Evolutionary conservation across 1,140 invertebrate species (phyloP).

Genomic region (Solenopsis fugax): DNA sequence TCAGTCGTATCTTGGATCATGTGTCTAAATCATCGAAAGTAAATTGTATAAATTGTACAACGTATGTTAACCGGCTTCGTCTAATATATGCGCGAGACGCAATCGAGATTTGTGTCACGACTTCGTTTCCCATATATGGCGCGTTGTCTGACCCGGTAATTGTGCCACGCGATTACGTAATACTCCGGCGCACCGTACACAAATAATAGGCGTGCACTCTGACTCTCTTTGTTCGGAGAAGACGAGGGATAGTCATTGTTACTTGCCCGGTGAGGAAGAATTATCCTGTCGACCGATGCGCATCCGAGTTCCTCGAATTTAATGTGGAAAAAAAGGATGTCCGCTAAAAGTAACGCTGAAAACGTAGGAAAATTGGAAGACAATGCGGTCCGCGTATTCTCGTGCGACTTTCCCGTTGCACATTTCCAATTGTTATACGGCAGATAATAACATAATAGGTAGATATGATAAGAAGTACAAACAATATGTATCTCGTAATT

Average conservation of each 20-base stretch:
- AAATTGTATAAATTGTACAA: conserved; percentile 43
- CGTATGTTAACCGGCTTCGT: conserved; percentile 23
- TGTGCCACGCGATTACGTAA: conserved; percentile 71
- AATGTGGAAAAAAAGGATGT: conserved; percentile 4
- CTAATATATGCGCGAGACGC: conserved; percentile 53
- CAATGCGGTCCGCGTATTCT: not conserved
- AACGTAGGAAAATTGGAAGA: conserved; percentile 25
- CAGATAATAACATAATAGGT: not conserved
- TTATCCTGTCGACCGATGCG: conserved; percentile 8
- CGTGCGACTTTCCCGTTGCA: not conserved
- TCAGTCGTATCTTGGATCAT: not conserved
- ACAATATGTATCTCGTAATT: not conserved
- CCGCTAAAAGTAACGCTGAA: conserved; percentile 28
- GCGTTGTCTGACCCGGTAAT: conserved; percentile 72
- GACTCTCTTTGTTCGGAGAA: conserved; percentile 58
- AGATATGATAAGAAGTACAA: not conserved
- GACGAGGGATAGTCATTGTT: conserved; percentile 53
- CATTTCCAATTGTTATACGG: not conserved
- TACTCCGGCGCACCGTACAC: conserved; percentile 53
- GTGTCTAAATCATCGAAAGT: conserved; percentile 3
- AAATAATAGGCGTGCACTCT: conserved; percentile 66
- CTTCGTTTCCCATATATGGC: conserved; percentile 81
- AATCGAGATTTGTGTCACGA: conserved; percentile 83
- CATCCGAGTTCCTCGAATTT: conserved; percentile 41
- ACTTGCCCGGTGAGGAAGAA: conserved; percentile 4